phyloP scores from a whole-genome alignment of 2,797 vertebrate species.

The Siniperca obscura region DNA sequence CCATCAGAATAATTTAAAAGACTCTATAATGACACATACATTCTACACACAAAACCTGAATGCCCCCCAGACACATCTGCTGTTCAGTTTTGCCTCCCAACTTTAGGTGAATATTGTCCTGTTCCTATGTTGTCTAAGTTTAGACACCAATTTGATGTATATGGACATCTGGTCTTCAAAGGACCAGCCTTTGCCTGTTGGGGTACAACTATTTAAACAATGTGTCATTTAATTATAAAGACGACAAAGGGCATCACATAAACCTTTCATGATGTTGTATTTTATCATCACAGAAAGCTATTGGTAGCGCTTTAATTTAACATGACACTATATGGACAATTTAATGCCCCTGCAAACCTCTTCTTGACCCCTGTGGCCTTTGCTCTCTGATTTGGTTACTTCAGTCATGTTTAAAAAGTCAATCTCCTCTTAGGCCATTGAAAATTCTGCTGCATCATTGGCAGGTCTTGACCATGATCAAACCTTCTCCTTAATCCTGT shows the following conservation, averaged over 20 bases:
- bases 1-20: background rate
- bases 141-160: background rate
- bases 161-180: background rate
- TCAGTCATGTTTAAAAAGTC: conserved; percentile 19
- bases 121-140: background rate
- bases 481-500: conserved; percentile 4
- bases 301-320: conserved; percentile 5
- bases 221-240: background rate
- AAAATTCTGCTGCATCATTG: conserved; percentile 40
- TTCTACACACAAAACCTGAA: background rate
- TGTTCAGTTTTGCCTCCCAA: background rate
- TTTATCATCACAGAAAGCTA: background rate
- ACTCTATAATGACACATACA: background rate
- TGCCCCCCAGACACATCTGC: background rate
- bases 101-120: background rate
- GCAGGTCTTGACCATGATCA: conserved; percentile 36
- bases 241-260: background rate
- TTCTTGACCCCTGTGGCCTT: background rate
- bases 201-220: background rate
- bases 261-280: too few relatives aligned
- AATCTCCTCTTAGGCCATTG: conserved; percentile 13
- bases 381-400: conserved; percentile 27
- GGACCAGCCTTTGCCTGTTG: background rate
- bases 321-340: background rate
- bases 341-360: background rate